A percentile compares a stretch with the other conserved stretches of the same genome.
Evolutionary conservation across 1,140 invertebrate species (phyloP).

Genomic region (Copidosoma floridanum): DNA sequence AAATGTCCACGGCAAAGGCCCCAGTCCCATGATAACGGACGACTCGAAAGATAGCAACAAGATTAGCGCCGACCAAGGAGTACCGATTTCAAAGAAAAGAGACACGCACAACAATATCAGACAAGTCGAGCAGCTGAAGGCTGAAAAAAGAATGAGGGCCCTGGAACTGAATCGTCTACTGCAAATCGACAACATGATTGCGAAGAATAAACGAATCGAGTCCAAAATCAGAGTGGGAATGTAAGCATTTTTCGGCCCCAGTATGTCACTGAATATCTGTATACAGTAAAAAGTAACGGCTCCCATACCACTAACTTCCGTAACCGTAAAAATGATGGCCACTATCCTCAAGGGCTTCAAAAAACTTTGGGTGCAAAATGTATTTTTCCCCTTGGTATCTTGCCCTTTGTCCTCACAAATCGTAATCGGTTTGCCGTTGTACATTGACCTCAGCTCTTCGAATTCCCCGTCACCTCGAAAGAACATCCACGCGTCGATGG

Average conservation of each 20-base stretch:
- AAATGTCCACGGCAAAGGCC: slow-evolving; percentile 70
- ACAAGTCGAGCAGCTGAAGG: slow-evolving; percentile 56
- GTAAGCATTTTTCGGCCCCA: slow-evolving; percentile 60
- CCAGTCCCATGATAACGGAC: slow-evolving; percentile 60
- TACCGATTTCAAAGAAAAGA: slow-evolving; percentile 39
- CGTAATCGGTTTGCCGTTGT: slow-evolving; percentile 3
- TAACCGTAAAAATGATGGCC: slow-evolving; percentile 61
- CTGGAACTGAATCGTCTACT: slow-evolving; percentile 61
- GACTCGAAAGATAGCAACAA: slow-evolving; percentile 60
- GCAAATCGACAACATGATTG: slow-evolving; percentile 60
- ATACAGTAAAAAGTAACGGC: slow-evolving; percentile 74
- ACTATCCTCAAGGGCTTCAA: slow-evolving; percentile 62
- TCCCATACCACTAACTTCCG: slow-evolving; percentile 67
- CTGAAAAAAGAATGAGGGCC: slow-evolving; percentile 60
- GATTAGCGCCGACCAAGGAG: slow-evolving; percentile 55
- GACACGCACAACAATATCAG: slow-evolving; percentile 55
- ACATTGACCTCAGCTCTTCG: slow-evolving; percentile 30
- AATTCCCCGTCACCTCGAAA: slow-evolving; percentile 24
- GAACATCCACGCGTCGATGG: slow-evolving; percentile 52
- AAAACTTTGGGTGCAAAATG: slow-evolving; percentile 39
- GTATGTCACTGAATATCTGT: slow-evolving; percentile 59
- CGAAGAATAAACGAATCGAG: slow-evolving; percentile 63
- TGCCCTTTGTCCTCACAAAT: no score
- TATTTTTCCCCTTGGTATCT: slow-evolving; percentile 20
- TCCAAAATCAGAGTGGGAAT: slow-evolving; percentile 67